Conservation (phyloP, 2,888 invertebrate species). For the Alentia gelatinosa region DNA sequence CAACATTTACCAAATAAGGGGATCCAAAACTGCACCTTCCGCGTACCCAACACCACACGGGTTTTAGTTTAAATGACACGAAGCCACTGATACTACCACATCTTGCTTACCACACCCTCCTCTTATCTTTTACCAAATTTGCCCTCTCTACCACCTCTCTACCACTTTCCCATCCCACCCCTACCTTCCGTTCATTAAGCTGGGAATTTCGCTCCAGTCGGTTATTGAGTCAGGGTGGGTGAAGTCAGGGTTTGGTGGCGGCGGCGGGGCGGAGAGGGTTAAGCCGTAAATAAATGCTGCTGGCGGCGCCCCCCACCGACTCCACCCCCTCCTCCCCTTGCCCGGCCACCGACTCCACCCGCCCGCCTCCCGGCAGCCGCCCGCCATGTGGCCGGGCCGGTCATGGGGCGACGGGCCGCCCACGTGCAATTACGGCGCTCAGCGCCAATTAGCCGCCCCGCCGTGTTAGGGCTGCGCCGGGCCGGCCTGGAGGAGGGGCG, state of each 20-base stretch:
- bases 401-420: not conserved
- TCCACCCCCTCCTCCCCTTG: not conserved
- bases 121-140: too few species aligned
- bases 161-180: too few species aligned
- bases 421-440: slow-evolving; percentile 25
- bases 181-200: too few species aligned
- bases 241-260: not conserved
- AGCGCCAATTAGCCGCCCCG: not conserved
- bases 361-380: not conserved
- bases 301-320: not conserved
- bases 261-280: not conserved
- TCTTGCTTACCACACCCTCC: too few species aligned
- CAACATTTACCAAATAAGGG: too few species aligned
- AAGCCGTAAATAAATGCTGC: slow-evolving; percentile 15
- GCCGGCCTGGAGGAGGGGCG: not conserved
- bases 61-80: too few species aligned
- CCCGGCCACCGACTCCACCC: not conserved
- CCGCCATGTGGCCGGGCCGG: not conserved
- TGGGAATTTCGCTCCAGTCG: too few species aligned
- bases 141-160: too few species aligned
- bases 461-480: not conserved
- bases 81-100: too few species aligned
- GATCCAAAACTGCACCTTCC: too few species aligned
- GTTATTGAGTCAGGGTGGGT: not conserved
- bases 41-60: too few species aligned